A percentile compares a stretch with the other conserved stretches of the same genome.
These are phyloP conservation scores for Lepidurus arcticus DNA, from an alignment of 1,140 invertebrate species.

Conservation along the genomic window DNA sequence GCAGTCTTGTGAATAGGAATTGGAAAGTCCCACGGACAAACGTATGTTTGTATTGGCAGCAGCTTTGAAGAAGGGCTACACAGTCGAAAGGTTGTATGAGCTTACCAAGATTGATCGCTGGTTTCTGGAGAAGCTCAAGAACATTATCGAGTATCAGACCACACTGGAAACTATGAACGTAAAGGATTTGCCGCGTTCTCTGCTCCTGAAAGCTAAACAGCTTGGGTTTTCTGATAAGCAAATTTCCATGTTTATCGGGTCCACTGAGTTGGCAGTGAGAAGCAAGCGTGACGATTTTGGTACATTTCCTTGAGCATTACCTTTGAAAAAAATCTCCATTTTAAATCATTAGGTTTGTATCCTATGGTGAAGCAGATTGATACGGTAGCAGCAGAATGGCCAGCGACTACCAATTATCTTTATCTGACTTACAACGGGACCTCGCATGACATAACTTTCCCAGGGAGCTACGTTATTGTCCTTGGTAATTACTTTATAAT, in stretches of 20 bases:
- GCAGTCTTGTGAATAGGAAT: conserved; percentile 68
- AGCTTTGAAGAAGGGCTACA: conserved; percentile 70
- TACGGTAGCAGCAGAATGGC: conserved; percentile 99
- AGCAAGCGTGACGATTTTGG: conserved; percentile 64
- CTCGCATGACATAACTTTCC: conserved; percentile 79
- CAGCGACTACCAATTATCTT: conserved; percentile 94
- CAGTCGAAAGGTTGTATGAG: conserved; percentile 75
- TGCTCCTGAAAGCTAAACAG: conserved; percentile 78
- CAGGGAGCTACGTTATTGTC: conserved; percentile 72
- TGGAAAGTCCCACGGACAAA: conserved; percentile 91
- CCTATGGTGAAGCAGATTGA: conserved; percentile 98
- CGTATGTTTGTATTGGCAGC: conserved; percentile 94
- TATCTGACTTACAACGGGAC: conserved; percentile 93
- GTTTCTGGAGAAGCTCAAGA: conserved; percentile 93
- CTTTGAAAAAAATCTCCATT: neutral
- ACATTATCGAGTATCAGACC: conserved; percentile 72
- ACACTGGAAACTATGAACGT: conserved; percentile 55
- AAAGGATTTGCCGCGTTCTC: conserved; percentile 52
- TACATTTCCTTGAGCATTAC: conserved; percentile 28
- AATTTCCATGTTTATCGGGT: conserved; percentile 81
- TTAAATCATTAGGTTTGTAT: conserved; percentile 47
- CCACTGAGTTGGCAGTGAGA: conserved; percentile 72
- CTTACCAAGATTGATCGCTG: conserved; percentile 95
- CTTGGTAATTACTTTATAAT: conserved; percentile 51
- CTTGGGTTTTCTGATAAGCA: conserved; percentile 97